Evolutionary conservation across 2,797 vertebrate species (phyloP).

Genomic region (Catharus ustulatus): DNA sequence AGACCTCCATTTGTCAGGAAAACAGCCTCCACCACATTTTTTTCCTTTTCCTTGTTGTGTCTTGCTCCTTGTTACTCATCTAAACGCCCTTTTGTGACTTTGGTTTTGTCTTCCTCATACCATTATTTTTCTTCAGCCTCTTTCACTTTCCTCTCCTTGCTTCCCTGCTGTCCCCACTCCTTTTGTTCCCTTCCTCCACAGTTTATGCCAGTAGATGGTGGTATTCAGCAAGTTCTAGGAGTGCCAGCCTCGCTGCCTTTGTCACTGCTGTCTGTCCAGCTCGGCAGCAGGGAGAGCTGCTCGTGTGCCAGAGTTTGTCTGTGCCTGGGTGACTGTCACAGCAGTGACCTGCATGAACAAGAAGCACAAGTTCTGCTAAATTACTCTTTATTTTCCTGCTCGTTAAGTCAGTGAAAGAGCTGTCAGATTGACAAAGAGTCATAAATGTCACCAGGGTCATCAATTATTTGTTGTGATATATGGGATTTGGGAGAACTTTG

Average conservation of each 20-base stretch:
- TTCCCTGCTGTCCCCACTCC: not conserved
- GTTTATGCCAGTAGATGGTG: conserved; percentile 45
- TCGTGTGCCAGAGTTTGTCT: not conserved
- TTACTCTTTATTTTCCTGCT: not conserved
- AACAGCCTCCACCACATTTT: not conserved
- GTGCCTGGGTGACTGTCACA: not conserved
- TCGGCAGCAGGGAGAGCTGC: not conserved
- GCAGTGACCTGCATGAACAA: not conserved
- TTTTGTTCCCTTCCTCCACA: not conserved
- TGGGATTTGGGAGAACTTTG: not conserved
- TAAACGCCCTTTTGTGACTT: not conserved
- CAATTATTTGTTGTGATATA: not conserved
- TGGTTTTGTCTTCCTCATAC: not conserved
- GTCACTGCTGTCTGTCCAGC: conserved; percentile 24
- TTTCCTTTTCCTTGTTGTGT: not conserved
- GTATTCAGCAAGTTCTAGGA: conserved; percentile 20
- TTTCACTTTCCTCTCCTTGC: not conserved
- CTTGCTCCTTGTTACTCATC: not conserved
- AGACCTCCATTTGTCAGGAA: not conserved
- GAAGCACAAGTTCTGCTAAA: not conserved
- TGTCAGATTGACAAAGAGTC: not conserved
- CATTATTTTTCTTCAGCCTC: not conserved
- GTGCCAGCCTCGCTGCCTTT: not conserved
- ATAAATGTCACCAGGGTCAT: not conserved
- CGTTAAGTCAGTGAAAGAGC: not conserved